Base-by-base conservation (phyloP, 92 coral and sea anemone genomes). In the Porites rus region DNA sequence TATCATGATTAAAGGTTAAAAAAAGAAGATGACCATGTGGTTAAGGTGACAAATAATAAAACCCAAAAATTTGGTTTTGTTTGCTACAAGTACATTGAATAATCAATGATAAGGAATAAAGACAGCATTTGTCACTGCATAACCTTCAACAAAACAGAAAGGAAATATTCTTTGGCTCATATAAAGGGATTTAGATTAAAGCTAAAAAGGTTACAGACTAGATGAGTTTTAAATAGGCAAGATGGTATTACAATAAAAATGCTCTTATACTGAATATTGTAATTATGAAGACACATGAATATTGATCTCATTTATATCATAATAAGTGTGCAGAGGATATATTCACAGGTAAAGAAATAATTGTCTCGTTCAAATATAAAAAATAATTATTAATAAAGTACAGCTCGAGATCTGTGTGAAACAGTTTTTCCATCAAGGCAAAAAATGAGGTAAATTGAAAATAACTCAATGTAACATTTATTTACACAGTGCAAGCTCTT, bases 1-100 rank as follows among this genome's bases (percentile, higher is more conserved):
- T 73, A 62, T 56, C 3, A 56, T 54, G 14, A 73, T 74, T 16
- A 24, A 73, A 77, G 72, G 80, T 46, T 83, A 12, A 61, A 19
- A 60, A 83, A 63, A 61, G 80, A 71, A 83, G 63, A 74, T 83
- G n/a, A 18, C 28, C 54, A 79, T 74, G 80, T 73, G 87, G 72
- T 83, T 63, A 50, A 74, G 79, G 80, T 60, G 60, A 83, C 73
- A 61, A 46, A 73, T 61, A 73, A 83, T 61, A 38, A 21, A 74
- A 52, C 20, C 69, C 12, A 46, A 51, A 51, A 14, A 73, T 73
- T 62, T 61, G 72, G 69, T 73, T 74, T 83, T 51, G 16, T 20
- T 46, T 58, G 38, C 72, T 46, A 25, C 46, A 38, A 3, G 46
- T 38, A 38, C 77, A 73, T 11, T 58, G 76, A 24, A 69, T 78